Evolutionary conservation across 2,113 vertebrate species (phyloP).

Genomic region (Albula goreensis): DNA sequence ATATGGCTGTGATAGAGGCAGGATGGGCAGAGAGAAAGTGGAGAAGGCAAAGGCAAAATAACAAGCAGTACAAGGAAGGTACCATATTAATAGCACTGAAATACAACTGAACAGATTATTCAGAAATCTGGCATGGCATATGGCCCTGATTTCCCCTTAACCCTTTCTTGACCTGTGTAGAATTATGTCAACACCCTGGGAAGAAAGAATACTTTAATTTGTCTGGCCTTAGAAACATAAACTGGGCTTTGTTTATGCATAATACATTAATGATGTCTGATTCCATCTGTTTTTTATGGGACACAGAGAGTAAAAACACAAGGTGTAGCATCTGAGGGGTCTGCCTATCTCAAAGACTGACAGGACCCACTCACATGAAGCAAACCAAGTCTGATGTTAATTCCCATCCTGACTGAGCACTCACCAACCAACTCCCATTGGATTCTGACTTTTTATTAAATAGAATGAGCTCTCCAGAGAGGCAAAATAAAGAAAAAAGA

Average conservation of each 20-base stretch:
- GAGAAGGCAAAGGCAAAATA: neutral
- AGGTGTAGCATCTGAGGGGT: neutral
- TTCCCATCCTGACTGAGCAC: neutral
- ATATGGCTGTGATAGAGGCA: neutral
- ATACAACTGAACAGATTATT: slow-evolving; percentile 3
- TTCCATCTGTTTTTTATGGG: neutral
- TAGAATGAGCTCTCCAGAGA: too few relatives aligned
- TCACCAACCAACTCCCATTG: neutral
- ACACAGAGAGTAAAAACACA: neutral
- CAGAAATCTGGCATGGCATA: neutral
- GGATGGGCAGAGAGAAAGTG: neutral
- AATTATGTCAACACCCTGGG: neutral
- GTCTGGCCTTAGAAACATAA: neutral
- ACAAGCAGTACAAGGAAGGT: slow-evolving; percentile 2
- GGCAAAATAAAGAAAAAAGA: too few relatives aligned
- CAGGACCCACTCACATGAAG: neutral
- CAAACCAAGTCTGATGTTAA: neutral
- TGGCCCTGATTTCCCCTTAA: slow-evolving; percentile 25
- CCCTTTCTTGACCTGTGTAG: slow-evolving; percentile 19
- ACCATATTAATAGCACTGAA: slow-evolving; percentile 3
- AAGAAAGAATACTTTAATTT: slow-evolving; percentile 15
- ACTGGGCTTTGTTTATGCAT: neutral
- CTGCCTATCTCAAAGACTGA: neutral
- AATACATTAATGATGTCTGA: neutral
- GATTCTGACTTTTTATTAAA: neutral